These are phyloP conservation scores for Hippoglossus hippoglossus DNA, from an alignment of 2,797 vertebrate genomes.

Conservation along the genomic window DNA sequence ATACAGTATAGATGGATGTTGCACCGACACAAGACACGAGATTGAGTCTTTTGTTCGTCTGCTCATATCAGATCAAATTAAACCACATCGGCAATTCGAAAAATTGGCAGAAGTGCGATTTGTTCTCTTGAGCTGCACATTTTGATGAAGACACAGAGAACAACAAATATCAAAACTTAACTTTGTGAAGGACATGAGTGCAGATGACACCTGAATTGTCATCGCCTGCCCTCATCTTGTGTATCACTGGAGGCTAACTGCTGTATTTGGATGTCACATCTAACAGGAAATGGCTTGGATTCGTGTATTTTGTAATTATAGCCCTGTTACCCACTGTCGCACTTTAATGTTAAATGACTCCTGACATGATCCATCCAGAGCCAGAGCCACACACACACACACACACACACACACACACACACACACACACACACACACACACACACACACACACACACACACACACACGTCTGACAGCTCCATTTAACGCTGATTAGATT, in stretches of 20 bases:
- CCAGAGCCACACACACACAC: slow-evolving; percentile 49
- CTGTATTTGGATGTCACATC: slow-evolving; percentile 62
- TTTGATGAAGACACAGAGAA: slow-evolving; percentile 6
- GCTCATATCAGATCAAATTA: slow-evolving; percentile 37
- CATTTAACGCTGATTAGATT: slow-evolving; percentile 88
- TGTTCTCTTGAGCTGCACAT: slow-evolving; percentile 31
- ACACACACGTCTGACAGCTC: slow-evolving; percentile 75
- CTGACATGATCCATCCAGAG: slow-evolving; percentile 68
- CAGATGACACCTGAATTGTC: slow-evolving; percentile 12
- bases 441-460: slow-evolving; percentile 29
- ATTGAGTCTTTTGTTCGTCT: slow-evolving; percentile 51
- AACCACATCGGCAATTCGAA: slow-evolving; percentile 18
- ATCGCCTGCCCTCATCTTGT: slow-evolving; percentile 41
- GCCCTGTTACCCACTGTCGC: slow-evolving; percentile 62
- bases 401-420: too few species aligned
- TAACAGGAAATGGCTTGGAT: slow-evolving; percentile 52
- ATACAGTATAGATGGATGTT: slow-evolving; percentile 13
- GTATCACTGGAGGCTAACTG: slow-evolving; percentile 58
- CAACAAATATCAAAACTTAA: slow-evolving; percentile 13
- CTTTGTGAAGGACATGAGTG: slow-evolving; percentile 55
- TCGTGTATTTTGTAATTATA: slow-evolving; percentile 76
- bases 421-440: slow-evolving; percentile 8
- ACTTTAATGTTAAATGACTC: slow-evolving; percentile 77
- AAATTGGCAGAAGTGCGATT: slow-evolving; percentile 38
- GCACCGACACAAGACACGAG: slow-evolving; percentile 38